Conservation (phyloP, 1,140 invertebrate genomes). For the Diorhabda elongata region DNA sequence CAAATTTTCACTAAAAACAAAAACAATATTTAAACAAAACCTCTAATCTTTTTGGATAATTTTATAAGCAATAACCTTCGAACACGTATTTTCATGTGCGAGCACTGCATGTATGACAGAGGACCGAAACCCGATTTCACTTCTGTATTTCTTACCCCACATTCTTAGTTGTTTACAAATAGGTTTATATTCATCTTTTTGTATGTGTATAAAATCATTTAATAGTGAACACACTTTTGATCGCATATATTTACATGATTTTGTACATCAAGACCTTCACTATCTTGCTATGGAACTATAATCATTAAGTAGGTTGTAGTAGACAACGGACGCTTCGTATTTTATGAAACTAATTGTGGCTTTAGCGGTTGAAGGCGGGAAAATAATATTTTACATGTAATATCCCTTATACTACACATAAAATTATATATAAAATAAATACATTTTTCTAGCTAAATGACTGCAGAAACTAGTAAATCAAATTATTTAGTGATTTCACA, state of each 20-base stretch:
- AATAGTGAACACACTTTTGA: neutral
- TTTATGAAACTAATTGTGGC: slow-evolving; percentile 31
- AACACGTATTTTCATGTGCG: neutral
- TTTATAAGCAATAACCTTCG: neutral
- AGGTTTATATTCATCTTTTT: neutral
- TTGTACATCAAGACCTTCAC: slow-evolving; percentile 31
- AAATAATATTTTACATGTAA: slow-evolving; percentile 40
- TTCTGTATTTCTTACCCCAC: neutral
- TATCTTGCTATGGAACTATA: slow-evolving; percentile 28
- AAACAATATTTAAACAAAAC: neutral
- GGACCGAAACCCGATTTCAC: neutral
- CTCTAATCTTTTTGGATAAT: neutral
- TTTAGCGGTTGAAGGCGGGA: slow-evolving; percentile 43
- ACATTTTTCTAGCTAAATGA: slow-evolving; percentile 19
- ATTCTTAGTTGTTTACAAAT: slow-evolving; percentile 1
- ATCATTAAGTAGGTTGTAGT: slow-evolving; percentile 22
- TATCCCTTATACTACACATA: slow-evolving; percentile 32
- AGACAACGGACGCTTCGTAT: slow-evolving; percentile 39
- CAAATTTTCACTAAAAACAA: neutral
- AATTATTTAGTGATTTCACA: slow-evolving; percentile 35
- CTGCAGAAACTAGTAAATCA: slow-evolving; percentile 24
- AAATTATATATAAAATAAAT: slow-evolving; percentile 28
- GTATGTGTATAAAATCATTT: neutral
- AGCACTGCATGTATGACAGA: neutral
- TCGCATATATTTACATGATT: neutral